Evolutionary conservation across 2,797 vertebrate genomes (phyloP).

Genomic region (Paedocypris micromegethes): DNA sequence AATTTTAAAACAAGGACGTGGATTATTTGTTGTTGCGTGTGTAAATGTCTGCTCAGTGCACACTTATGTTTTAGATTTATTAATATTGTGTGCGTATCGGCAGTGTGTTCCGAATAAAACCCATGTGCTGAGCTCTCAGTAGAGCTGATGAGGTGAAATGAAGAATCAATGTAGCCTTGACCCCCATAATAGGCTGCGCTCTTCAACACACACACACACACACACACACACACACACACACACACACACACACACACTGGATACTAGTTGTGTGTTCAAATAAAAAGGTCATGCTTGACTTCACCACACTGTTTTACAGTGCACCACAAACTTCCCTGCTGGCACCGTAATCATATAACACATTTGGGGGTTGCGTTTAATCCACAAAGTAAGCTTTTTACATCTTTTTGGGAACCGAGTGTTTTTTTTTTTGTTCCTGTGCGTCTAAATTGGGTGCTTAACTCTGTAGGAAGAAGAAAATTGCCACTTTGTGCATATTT

Average conservation of each 20-base stretch:
- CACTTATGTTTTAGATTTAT: not conserved
- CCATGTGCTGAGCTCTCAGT: slow-evolving; percentile 5
- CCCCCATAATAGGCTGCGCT: slow-evolving; percentile 10
- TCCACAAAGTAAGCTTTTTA: not conserved
- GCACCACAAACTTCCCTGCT: not conserved
- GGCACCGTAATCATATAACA: not conserved
- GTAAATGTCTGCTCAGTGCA: not conserved
- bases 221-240: slow-evolving; percentile 7
- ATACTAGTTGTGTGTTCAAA: not conserved
- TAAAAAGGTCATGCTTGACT: slow-evolving; percentile 10
- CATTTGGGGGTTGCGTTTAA: not conserved
- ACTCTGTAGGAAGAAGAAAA: not conserved
- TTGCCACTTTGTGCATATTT: not conserved
- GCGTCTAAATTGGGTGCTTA: not conserved
- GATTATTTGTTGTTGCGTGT: not conserved
- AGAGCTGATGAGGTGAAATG: slow-evolving; percentile 21
- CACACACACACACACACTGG: slow-evolving; percentile 3
- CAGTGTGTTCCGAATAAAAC: not conserved
- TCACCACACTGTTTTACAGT: slow-evolving; percentile 7
- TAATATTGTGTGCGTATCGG: slow-evolving; percentile 5
- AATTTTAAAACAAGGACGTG: not conserved
- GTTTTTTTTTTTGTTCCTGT: not conserved
- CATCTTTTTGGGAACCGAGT: not conserved
- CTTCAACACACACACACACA: slow-evolving; percentile 1
- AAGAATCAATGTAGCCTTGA: slow-evolving; percentile 1